Conservation (phyloP, 2,888 invertebrate genomes). For the Protonemura montana region DNA sequence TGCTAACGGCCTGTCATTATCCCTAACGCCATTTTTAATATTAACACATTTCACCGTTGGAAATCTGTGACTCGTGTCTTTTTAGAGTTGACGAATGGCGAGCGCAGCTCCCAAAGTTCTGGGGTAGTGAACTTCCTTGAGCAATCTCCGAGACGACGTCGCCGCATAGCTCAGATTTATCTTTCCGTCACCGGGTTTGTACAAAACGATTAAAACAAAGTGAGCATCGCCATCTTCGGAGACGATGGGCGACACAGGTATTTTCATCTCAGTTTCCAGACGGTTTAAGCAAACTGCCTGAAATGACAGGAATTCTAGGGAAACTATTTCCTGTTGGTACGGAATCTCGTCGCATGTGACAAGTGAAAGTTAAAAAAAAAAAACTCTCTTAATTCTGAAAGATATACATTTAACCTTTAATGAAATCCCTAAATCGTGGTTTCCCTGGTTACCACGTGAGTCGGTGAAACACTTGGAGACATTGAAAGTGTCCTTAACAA, state of each 20-base stretch:
- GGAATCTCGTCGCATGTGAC: too few species aligned
- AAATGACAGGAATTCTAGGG: not conserved
- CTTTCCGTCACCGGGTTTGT: not conserved
- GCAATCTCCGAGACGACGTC: not conserved
- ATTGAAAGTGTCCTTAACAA: too few species aligned
- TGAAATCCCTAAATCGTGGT: too few species aligned
- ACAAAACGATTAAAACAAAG: not conserved
- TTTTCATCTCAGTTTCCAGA: not conserved
- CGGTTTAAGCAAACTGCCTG: not conserved
- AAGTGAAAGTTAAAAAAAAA: too few species aligned
- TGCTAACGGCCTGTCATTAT: not conserved
- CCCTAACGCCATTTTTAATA: slow-evolving; percentile 23
- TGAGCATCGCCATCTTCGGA: slow-evolving; percentile 7
- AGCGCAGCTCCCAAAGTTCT: not conserved
- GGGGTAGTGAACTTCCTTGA: not conserved
- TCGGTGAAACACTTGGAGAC: too few species aligned
- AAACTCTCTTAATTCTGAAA: too few species aligned
- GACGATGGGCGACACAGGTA: not conserved
- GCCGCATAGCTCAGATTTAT: not conserved
- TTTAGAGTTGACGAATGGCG: not conserved
- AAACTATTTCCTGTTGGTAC: not conserved
- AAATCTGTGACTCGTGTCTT: not conserved
- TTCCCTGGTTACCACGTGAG: too few species aligned
- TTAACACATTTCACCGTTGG: not conserved
- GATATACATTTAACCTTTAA: too few species aligned